A percentile compares a stretch with the other conserved stretches of the same genome.
Evolutionary conservation across 2,888 invertebrate species (phyloP).

Genomic region (Platycheirus rosarum): DNA sequence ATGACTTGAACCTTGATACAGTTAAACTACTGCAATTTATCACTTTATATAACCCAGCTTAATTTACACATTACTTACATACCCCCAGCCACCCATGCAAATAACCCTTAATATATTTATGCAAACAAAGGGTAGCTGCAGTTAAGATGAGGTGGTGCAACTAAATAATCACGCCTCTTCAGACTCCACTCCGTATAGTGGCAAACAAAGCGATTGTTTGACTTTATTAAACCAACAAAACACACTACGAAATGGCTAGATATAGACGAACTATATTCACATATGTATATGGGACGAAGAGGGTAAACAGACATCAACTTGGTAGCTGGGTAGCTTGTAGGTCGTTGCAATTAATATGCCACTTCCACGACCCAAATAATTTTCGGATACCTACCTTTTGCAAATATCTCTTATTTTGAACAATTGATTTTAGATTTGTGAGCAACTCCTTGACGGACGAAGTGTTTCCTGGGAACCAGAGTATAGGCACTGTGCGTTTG

Average conservation of each 20-base stretch:
- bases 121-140: constrained; percentile 33
- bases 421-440: constrained; percentile 43
- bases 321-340: too few species aligned
- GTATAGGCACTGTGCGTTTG: too few species aligned
- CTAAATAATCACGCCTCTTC: constrained; percentile 26
- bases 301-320: constrained; percentile 34
- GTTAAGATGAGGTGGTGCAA: constrained; percentile 19
- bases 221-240: constrained; percentile 58
- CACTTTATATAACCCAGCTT: constrained; percentile 64
- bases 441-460: constrained; percentile 31
- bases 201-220: constrained; percentile 39
- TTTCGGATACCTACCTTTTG: constrained; percentile 22
- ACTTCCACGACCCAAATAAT: constrained; percentile 67
- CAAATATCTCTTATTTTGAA: constrained; percentile 41
- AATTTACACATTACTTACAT: constrained; percentile 64
- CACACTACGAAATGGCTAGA: too few species aligned
- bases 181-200: constrained; percentile 11
- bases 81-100: constrained; percentile 9
- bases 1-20: constrained; percentile 16
- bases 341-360: constrained; percentile 64
- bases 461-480: constrained; percentile 25
- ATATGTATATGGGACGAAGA: background rate
- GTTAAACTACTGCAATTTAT: constrained; percentile 65
- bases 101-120: constrained; percentile 24
- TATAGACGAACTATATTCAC: too few species aligned